These are phyloP conservation scores for Chascanopsetta lugubris DNA, from an alignment of 2,113 vertebrate genomes.

Conservation along the genomic window DNA sequence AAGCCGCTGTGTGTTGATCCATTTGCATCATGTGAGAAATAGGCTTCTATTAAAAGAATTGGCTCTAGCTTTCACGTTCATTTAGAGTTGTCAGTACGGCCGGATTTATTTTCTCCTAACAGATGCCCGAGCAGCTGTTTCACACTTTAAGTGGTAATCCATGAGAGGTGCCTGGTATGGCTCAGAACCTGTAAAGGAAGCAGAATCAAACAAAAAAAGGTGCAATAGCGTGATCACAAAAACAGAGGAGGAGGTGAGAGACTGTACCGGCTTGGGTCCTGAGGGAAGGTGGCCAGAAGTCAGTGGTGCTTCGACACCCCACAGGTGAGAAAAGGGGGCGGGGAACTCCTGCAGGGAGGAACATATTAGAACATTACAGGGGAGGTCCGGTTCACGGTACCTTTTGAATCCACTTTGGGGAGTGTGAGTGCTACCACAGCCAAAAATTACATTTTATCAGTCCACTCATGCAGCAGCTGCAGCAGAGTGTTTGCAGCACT, in stretches of 20 bases:
- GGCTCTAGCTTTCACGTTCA: slow-evolving; percentile 18
- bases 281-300: background rate
- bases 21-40: slow-evolving; percentile 19
- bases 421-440: background rate
- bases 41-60: slow-evolving; percentile 23
- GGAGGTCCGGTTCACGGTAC: background rate
- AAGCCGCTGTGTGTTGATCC: background rate
- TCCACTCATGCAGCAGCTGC: background rate
- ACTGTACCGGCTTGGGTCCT: background rate
- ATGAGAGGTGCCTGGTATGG: slow-evolving; percentile 5
- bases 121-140: slow-evolving; percentile 31
- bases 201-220: background rate
- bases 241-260: background rate
- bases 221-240: too few relatives aligned
- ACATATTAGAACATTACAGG: background rate
- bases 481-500: slow-evolving; percentile 3
- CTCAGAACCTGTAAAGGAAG: background rate
- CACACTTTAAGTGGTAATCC: slow-evolving; percentile 25
- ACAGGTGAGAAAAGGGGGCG: background rate
- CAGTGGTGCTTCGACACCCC: background rate
- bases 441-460: background rate
- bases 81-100: slow-evolving; percentile 29
- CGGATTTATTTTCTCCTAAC: slow-evolving; percentile 29
- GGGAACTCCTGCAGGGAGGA: background rate
- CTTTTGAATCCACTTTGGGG: slow-evolving; percentile 5